Evolutionary conservation across 2,797 vertebrate species (phyloP), one percentile per base, ranked within the genome.

Genomic region (Enteromius treurensis): DNA sequence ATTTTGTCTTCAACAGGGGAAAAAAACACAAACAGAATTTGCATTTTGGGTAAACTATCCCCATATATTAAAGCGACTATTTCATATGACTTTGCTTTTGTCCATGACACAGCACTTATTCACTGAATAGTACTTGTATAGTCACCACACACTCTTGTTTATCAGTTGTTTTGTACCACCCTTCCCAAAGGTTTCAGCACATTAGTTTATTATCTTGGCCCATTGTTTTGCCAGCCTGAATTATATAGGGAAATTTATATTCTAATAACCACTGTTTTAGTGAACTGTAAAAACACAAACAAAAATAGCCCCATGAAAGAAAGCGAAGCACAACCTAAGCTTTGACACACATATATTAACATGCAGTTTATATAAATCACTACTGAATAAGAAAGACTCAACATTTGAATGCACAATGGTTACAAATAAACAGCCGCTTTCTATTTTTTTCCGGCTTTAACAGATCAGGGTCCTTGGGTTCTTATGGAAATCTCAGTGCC

Each of bases 401-500:
- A n/a, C 34, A 51, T 85, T 83, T 85, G 55, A 81, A 69, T 84
- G 67, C 60, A 77, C 21, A 79, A 64, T 62, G 34, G 29, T 42
- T 19, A 37, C 47, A 40, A 76, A 23, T 14, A 49, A 65, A 26
- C 68, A 60, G 82, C 86, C 88, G 91, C 93, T 92, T 93, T 65
- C 14, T 26, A 60, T 4, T 45, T 47, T 47, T 73, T 73, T n/a
- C 14, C 3, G 42, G 17, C 34, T 42, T 60, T 58, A 64, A 62
- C 65, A 67, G 42, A 49, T 86, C 85, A 37, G 88, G 91, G 91
- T 89, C 71, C 79, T 87, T 67, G 87, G 86, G 91, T 91, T 90
- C 86, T 71, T 89, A 93, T 93, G 93, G 80, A 94, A 94, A 94
- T 94, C 84, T 84, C 91, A 92, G 94, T 93, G 93, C 92, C 91